A percentile compares a stretch with the other conserved stretches of the same genome.
These are phyloP conservation scores for silkworm (Bombyx mori) DNA, from an alignment of 1,140 invertebrate genomes.

Conservation along the genomic window ASM3026992v2 NC_085111.1:11721001-11721500, in stretches of 20 bases:
- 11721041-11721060: not conserved
- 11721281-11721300: constrained; percentile 45
- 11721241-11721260: not conserved
- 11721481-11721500: constrained; percentile 77
- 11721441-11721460: constrained; percentile 75
- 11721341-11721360: constrained; percentile 82
- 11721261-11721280: not conserved
- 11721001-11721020: not conserved
- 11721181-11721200: constrained; percentile 85
- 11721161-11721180: constrained; percentile 80
- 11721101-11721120: constrained; percentile 85
- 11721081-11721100: constrained; percentile 68
- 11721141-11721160: constrained; percentile 83
- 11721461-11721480: constrained; percentile 78
- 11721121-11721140: constrained; percentile 82
- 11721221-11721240: constrained; percentile 67
- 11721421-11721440: constrained; percentile 75
- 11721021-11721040: not conserved
- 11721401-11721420: constrained; percentile 77
- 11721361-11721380: constrained; percentile 76
- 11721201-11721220: constrained; percentile 80
- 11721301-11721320: constrained; percentile 82
- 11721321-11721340: constrained; percentile 82
- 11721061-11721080: not conserved
- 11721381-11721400: constrained; percentile 78